Conservation (phyloP, 2,888 invertebrate species). For the Drepana falcataria region DNA sequence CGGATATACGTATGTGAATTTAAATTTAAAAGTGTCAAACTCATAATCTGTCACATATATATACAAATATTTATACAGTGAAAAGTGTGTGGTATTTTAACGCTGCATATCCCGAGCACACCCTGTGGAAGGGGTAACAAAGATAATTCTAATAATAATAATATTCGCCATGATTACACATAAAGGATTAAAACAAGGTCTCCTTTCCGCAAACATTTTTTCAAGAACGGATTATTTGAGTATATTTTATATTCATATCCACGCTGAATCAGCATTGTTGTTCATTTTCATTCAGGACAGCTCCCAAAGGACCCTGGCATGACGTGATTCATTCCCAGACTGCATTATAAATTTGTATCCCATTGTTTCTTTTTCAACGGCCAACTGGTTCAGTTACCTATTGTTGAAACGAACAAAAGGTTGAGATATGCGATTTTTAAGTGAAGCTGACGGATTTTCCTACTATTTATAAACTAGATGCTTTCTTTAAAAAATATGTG, state of each 20-base stretch:
- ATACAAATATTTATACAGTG: too few species aligned
- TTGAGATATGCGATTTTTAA: constrained; percentile 60
- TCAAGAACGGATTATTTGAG: constrained; percentile 19
- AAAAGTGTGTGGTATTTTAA: too few species aligned
- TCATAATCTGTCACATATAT: too few species aligned
- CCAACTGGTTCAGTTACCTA: constrained; percentile 62
- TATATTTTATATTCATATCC: constrained; percentile 42
- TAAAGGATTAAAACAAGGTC: neutral
- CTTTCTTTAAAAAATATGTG: too few species aligned
- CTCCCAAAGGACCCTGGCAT: constrained; percentile 51
- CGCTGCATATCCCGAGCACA: neutral
- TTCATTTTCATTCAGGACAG: constrained; percentile 64
- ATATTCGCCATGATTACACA: too few species aligned
- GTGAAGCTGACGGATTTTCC: constrained; percentile 33
- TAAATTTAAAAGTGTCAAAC: too few species aligned
- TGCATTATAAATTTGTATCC: constrained; percentile 73
- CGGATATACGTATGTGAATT: too few species aligned
- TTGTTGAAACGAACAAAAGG: constrained; percentile 64
- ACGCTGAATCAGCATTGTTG: constrained; percentile 52
- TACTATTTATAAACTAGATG: constrained; percentile 15
- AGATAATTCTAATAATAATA: too few species aligned
- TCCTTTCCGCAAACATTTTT: neutral
- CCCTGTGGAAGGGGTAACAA: neutral
- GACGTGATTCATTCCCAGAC: constrained; percentile 71
- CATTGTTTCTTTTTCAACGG: constrained; percentile 67